Conservation (phyloP, 2,113 vertebrate genomes). For the Hucho hucho region DNA sequence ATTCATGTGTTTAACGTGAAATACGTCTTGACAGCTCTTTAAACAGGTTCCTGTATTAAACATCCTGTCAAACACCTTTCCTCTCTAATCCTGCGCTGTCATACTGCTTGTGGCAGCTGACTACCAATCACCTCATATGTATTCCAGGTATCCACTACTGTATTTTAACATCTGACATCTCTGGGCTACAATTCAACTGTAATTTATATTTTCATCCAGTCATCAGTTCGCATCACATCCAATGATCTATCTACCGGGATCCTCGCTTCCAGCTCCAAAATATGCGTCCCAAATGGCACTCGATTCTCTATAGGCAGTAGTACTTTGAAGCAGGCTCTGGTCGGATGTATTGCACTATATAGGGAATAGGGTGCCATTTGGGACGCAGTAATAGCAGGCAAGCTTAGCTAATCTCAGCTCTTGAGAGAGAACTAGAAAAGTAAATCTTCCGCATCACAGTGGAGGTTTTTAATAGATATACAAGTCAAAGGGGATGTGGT, state of each 20-base stretch:
- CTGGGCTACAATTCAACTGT: constrained; percentile 65
- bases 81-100: constrained; percentile 54
- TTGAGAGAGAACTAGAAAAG: constrained; percentile 6
- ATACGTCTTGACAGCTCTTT: constrained; percentile 53
- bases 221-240: constrained; percentile 66
- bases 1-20: constrained; percentile 37
- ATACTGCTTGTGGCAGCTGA: constrained; percentile 35
- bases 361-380: no score
- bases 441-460: constrained; percentile 21
- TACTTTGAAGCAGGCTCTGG: no score
- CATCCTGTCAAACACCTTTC: constrained; percentile 55
- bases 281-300: no score
- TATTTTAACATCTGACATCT: constrained; percentile 69
- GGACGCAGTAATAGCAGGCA: constrained; percentile 13
- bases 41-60: constrained; percentile 51
- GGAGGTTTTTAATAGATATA: constrained; percentile 34
- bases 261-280: constrained; percentile 33
- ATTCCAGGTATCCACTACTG: constrained; percentile 55
- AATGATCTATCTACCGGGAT: constrained; percentile 39
- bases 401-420: constrained; percentile 34
- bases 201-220: constrained; percentile 69
- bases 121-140: constrained; percentile 66
- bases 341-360: no score
- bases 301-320: no score
- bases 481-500: constrained; percentile 46